Percentiles rank a stretch among this genome's conserved stretches.
Conservation (phyloP, 2,888 invertebrate species). For the Ecdyonurus torrentis region DNA sequence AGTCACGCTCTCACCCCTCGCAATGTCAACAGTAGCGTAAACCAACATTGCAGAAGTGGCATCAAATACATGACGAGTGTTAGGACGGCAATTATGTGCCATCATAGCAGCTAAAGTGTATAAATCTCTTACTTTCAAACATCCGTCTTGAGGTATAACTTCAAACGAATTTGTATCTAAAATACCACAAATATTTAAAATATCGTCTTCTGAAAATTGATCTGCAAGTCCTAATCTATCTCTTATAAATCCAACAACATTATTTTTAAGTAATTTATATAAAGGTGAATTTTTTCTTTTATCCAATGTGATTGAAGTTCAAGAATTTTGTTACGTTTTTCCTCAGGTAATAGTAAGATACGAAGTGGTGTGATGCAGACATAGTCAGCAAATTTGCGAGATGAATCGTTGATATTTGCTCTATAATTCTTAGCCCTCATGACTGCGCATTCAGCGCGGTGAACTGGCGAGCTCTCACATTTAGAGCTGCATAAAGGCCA, state of each 20-base stretch:
- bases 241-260: constrained; percentile 41
- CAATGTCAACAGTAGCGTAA: constrained; percentile 47
- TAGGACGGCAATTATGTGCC: constrained; percentile 69
- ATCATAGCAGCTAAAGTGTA: constrained; percentile 58
- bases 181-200: constrained; percentile 64
- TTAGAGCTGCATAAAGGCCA: constrained; percentile 50
- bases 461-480: constrained; percentile 38
- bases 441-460: constrained; percentile 41
- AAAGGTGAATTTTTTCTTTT: constrained; percentile 39
- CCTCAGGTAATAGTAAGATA: constrained; percentile 39
- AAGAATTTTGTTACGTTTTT: constrained; percentile 36
- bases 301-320: constrained; percentile 42
- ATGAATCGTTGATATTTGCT: constrained; percentile 32
- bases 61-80: constrained; percentile 55
- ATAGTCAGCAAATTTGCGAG: constrained; percentile 29
- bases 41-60: constrained; percentile 42
- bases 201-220: constrained; percentile 42
- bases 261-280: constrained; percentile 39
- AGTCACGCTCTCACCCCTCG: constrained; percentile 43
- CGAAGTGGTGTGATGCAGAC: constrained; percentile 48
- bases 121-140: constrained; percentile 52
- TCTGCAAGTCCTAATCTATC: constrained; percentile 10
- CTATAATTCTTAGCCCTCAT: constrained; percentile 28
- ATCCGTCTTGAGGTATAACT: constrained; percentile 41
- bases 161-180: constrained; percentile 62